phyloP scores from a whole-genome alignment of 2,888 invertebrate genomes.

The Eupithecia dodoneata region DNA sequence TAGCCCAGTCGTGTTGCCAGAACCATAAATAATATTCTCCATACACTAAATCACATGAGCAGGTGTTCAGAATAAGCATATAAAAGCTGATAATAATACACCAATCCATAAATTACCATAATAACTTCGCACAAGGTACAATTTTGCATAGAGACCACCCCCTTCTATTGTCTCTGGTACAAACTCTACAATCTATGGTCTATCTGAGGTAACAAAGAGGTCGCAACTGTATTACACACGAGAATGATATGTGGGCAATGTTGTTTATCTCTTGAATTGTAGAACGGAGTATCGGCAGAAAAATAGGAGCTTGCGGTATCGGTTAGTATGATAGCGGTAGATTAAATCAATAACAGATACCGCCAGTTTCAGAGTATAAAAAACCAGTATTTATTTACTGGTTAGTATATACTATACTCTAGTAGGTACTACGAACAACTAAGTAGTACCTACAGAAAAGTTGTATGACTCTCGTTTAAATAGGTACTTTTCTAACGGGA shows the following conservation, averaged over 20 bases:
- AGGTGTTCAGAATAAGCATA: conserved; percentile 47
- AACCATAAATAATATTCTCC: conserved; percentile 37
- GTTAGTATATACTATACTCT: no score
- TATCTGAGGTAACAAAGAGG: conserved; percentile 52
- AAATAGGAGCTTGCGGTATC: background rate
- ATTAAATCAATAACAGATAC: background rate
- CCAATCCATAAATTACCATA: conserved; percentile 51
- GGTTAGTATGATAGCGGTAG: background rate
- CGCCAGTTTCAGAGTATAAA: background rate
- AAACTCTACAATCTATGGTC: conserved; percentile 49
- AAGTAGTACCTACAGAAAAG: no score
- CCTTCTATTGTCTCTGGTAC: conserved; percentile 58
- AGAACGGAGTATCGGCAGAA: conserved; percentile 30
- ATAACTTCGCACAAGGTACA: conserved; percentile 49
- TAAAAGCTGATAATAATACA: conserved; percentile 41
- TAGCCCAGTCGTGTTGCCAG: conserved; percentile 22
- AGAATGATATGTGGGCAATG: conserved; percentile 45
- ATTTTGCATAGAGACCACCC: conserved; percentile 59
- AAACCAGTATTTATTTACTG: no score
- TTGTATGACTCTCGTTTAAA: no score
- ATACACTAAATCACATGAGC: conserved; percentile 39
- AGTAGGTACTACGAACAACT: no score
- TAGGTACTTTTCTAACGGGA: no score
- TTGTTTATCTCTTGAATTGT: conserved; percentile 26
- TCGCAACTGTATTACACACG: conserved; percentile 55